Evolutionary conservation across 2,113 vertebrate species (phyloP), one percentile per base, ranked within the genome.

Genomic region (Eurystomus gularis): DNA sequence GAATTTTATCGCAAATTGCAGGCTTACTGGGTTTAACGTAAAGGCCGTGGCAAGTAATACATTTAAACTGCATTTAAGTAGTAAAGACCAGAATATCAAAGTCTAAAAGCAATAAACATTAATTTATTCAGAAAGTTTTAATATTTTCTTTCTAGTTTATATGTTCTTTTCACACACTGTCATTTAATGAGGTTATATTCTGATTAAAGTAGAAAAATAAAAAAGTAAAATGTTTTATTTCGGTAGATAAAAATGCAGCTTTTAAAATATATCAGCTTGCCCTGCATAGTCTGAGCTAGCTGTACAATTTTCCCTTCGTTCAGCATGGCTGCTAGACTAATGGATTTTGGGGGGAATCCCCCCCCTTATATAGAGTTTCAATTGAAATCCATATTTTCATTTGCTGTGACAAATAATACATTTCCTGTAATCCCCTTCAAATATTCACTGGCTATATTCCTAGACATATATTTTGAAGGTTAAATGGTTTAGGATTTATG

Each of bases 41-140:
- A 94, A 92, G 94, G 96, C 95, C 84, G 17, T 95, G 91, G 88
- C 87, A 96, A 97, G 91, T 97, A 97, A 97, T 98, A 97, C 93
- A 97, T 98, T 98, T 98, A 97, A 97, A 98, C 87, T 97, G 88
- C 97, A 82, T 97, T 98, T 97, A 98, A 98, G 97, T 94, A 96
- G 95, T 97, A 83, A 95, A 95, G 89, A 95, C 86, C 95, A 89
- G 88, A 91, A 69, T 94, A 95, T 96, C 92, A 96, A 97, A 97
- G 88, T 95, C 78, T 89, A 55, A 87, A 65, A 82, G 89, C 78
- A 94, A 97, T 97, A 97, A 97, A 95, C 95, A 94, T 96, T 97
- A 97, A 97, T 97, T 98, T 96, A 93, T 97, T 97, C 83, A 91
- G 94, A 96, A 96, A 94, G 90, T 96, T 93, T 94, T 97, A 95